A percentile compares a stretch with the other conserved stretches of the same genome.
Conservation (phyloP, 2,797 vertebrate species). For the Hafferia zeledoni region DNA sequence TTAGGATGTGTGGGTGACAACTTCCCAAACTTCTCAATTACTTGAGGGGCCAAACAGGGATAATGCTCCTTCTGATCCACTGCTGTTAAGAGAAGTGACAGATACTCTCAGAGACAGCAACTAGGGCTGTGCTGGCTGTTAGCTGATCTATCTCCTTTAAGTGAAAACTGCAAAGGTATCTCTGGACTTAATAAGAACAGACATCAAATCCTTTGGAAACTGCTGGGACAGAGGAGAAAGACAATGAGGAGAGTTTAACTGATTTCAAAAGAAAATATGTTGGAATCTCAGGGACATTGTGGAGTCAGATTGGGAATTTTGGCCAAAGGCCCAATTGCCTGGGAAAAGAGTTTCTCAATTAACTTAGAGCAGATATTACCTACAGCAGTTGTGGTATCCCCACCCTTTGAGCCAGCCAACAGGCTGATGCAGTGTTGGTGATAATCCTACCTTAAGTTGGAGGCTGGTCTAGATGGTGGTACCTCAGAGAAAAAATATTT, state of each 20-base stretch:
- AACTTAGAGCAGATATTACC: background rate
- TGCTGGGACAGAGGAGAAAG: background rate
- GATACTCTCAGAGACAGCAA: background rate
- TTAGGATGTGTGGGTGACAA: accelerated
- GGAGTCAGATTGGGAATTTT: background rate
- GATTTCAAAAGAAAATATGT: background rate
- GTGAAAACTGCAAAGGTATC: background rate
- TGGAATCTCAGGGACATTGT: background rate
- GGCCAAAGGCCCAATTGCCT: background rate
- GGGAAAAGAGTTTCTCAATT: background rate
- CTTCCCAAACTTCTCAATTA: background rate
- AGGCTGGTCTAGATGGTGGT: background rate
- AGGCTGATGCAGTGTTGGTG: accelerated
- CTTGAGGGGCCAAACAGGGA: background rate
- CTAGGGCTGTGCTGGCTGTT: background rate
- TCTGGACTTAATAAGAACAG: background rate
- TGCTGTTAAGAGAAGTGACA: background rate
- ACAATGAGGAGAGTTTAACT: background rate
- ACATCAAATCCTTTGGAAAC: background rate
- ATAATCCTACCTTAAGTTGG: background rate
- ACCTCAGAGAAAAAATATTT: background rate
- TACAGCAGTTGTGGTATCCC: background rate
- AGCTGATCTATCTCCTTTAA: background rate
- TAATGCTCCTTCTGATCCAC: background rate
- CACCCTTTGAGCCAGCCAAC: background rate